Evolutionary conservation across 2,113 vertebrate genomes (phyloP).

Genomic region (Australoheros scitulus): DNA sequence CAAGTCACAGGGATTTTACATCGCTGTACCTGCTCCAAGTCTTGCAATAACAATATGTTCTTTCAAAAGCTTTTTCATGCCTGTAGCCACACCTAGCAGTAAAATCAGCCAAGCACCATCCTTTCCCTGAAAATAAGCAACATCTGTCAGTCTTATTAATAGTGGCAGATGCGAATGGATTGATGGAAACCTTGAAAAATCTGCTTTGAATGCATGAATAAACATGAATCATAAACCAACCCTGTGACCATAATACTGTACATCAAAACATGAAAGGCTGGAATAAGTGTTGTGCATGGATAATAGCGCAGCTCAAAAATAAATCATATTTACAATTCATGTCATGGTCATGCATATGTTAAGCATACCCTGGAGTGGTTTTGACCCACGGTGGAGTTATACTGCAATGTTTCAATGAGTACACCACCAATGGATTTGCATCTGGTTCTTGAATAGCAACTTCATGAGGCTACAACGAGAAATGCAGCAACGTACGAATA

Average conservation of each 20-base stretch:
- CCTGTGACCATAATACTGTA: not conserved
- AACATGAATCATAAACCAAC: not conserved
- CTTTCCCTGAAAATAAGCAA: not conserved
- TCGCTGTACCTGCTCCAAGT: not conserved
- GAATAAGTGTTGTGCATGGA: not conserved
- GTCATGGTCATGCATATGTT: not conserved
- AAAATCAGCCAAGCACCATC: not conserved
- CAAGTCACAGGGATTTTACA: slow-evolving; percentile 17
- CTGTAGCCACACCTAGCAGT: not conserved
- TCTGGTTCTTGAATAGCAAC: not conserved
- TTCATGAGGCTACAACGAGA: not conserved
- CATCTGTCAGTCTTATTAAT: slow-evolving; percentile 13
- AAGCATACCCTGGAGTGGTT: not conserved
- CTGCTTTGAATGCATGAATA: slow-evolving; percentile 6
- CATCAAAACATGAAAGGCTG: slow-evolving; percentile 4
- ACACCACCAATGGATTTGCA: too few species aligned
- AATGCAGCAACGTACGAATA: not conserved
- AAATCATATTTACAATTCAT: not conserved
- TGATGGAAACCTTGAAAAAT: slow-evolving; percentile 17
- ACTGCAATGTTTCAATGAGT: not conserved
- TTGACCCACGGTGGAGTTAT: not conserved
- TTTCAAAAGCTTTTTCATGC: slow-evolving; percentile 19
- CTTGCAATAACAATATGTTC: slow-evolving; percentile 35
- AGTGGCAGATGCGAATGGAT: not conserved
- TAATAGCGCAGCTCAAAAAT: not conserved